Evolutionary conservation across 2,888 invertebrate species (phyloP), one percentile per base, ranked within the genome.

Genomic region (Calliscelio sp.): DNA sequence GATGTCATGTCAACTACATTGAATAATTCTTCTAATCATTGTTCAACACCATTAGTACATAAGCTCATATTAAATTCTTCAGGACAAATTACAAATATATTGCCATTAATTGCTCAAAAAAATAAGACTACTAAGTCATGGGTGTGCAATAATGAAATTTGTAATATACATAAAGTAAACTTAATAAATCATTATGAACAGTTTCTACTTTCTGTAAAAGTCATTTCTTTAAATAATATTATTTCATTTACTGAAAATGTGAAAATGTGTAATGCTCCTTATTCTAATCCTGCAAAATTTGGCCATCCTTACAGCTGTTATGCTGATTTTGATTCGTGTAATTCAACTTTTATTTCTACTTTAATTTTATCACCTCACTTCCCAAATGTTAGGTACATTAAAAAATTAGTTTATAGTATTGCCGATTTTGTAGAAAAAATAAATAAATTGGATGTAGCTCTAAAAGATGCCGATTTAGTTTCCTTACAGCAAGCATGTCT

Each of bases 231-330:
- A 7, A 41, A 44, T 16, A 61, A 24, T 44, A 1, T 61, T n/a
- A 41, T n/a, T 61, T 4, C 10, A 61, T 41, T 41, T 44, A 10
- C 14, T n/a, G 11, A 61, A 24, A 25, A 16, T 41, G 6, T 55
- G n/a, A n/a, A n/a, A n/a, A 73, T 32, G n/a, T 75, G 65, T 16
- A 16, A 38, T n/a, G 38, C 53, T 35, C 32, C 49, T 18, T 46
- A 65, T 32, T 44, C n/a, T 1, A 55, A 44, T 44, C 11, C 20
- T 20, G 6, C 55, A 10, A 65, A 66, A 44, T 22, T 55, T 44
- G 55, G 75, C 11, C 75, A 75, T 35, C 75, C 75, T 28, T 44
- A 24, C n/a, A 66, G 66, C 46, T 77, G 66, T 18, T 59, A 77
- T 18, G 57, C 68, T 46, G 68, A 77, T 68, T 68, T 65, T 38